phyloP scores from a whole-genome alignment of 2,888 invertebrate species.

The Lepidochitona cinerea region DNA sequence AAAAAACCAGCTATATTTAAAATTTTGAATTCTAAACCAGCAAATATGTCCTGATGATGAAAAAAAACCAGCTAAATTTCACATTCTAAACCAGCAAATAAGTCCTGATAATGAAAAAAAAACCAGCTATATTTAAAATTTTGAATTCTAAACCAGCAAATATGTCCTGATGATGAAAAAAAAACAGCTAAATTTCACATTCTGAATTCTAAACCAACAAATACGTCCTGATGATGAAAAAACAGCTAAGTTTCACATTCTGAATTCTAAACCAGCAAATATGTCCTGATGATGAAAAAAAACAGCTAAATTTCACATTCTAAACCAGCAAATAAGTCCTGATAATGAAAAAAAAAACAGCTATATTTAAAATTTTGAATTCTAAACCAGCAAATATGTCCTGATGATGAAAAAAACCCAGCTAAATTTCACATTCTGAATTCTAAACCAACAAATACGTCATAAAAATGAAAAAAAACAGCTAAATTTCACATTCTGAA shows the following conservation, averaged over 20 bases:
- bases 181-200: not conserved
- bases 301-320: not conserved
- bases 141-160: slow-evolving; percentile 81
- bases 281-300: not conserved
- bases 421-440: no score
- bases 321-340: not conserved
- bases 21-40: not conserved
- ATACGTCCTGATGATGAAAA: not conserved
- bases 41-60: not conserved
- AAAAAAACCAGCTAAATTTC: no score
- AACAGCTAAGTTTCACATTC: not conserved
- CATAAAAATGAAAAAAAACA: no score
- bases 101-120: no score
- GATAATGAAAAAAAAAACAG: not conserved
- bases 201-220: not conserved
- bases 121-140: no score
- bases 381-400: not conserved
- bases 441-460: no score
- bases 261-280: not conserved
- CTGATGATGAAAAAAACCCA: not conserved
- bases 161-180: slow-evolving; percentile 28
- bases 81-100: no score
- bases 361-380: not conserved
- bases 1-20: not conserved
- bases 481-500: no score